Percentiles rank a stretch among this genome's conserved stretches.
Conservation (phyloP, 2,797 vertebrate genomes). For the Urocyon cinereoargenteus region DNA sequence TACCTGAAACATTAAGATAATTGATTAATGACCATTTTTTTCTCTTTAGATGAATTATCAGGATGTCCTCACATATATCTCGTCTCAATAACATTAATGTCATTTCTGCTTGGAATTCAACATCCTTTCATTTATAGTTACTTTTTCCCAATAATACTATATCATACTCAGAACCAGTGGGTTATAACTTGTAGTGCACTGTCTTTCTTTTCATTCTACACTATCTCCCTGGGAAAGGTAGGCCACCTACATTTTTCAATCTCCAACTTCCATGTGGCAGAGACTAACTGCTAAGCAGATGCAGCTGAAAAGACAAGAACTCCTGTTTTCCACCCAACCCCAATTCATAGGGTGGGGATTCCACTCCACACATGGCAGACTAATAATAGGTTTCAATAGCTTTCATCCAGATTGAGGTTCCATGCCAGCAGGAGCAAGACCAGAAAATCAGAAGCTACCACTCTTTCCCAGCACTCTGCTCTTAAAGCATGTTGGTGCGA, state of each 20-base stretch:
- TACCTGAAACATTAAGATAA: not conserved
- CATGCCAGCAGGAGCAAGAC: not conserved
- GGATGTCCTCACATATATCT: not conserved
- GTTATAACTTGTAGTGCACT: not conserved
- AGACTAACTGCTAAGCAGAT: not conserved
- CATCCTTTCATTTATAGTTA: not conserved
- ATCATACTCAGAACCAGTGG: not conserved
- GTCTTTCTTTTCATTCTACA: not conserved
- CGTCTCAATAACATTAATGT: not conserved
- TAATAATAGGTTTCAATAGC: not conserved
- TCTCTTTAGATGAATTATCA: not conserved
- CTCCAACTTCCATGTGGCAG: not conserved
- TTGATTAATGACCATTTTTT: not conserved
- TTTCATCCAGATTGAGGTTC: not conserved
- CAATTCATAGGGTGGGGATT: not conserved
- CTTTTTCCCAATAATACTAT: not conserved
- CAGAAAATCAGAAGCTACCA: not conserved
- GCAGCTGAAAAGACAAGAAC: not conserved
- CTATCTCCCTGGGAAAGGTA: not conserved
- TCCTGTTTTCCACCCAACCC: not conserved
- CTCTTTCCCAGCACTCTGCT: not conserved
- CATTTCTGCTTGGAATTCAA: not conserved
- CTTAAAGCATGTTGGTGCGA: not conserved
- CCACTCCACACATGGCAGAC: not conserved
- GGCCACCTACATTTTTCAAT: not conserved